Evolutionary conservation across 2,888 invertebrate species (phyloP).

Genomic region (Lycocerus yunnanus): DNA sequence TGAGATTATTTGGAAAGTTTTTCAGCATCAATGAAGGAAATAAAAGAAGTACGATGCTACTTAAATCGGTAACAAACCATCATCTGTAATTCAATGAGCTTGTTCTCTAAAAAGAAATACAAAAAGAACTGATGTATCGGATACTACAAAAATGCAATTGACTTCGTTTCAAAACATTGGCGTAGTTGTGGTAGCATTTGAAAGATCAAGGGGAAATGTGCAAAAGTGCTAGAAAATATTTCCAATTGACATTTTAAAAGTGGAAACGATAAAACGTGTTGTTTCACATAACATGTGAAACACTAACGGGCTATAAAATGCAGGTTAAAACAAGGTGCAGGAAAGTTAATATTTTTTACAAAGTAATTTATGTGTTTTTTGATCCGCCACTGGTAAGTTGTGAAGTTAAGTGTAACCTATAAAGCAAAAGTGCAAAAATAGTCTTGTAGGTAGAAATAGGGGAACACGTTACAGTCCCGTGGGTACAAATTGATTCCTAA

Average conservation of each 20-base stretch:
- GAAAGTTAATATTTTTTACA: neutral
- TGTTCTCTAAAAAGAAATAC: neutral
- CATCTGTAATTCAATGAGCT: neutral
- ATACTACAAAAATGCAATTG: neutral
- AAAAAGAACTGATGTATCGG: neutral
- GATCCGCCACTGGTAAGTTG: slow-evolving; percentile 19
- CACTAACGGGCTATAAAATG: neutral
- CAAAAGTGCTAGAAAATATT: too few relatives aligned
- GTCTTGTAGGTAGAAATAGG: slow-evolving; percentile 28
- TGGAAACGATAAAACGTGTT: neutral
- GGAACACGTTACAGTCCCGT: slow-evolving; percentile 39
- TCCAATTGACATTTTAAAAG: neutral
- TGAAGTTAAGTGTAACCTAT: slow-evolving; percentile 20
- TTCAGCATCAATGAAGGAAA: neutral
- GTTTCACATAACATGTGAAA: neutral
- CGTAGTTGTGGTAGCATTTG: too few relatives aligned
- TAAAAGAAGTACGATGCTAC: neutral
- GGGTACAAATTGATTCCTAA: slow-evolving; percentile 44
- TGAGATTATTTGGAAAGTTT: neutral
- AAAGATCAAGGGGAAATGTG: too few relatives aligned
- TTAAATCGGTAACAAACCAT: neutral
- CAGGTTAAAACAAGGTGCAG: neutral
- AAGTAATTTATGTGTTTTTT: neutral
- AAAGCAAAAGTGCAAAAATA: slow-evolving; percentile 21
- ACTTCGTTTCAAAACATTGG: neutral